Conservation (phyloP, 2,797 vertebrate species). For the Lagorchestes hirsutus region DNA sequence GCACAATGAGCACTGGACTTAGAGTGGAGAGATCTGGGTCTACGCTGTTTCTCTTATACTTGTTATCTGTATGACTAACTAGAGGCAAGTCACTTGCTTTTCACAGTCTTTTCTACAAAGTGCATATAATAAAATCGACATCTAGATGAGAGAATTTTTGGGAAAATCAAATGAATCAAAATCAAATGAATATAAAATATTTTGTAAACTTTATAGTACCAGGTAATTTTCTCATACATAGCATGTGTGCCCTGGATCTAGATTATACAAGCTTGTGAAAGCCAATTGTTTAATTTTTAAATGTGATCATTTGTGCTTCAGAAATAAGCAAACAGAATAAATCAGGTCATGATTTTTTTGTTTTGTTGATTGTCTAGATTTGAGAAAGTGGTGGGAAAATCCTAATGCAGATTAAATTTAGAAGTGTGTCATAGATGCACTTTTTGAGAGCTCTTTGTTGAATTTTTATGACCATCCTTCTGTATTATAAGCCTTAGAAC, state of each 20-base stretch:
- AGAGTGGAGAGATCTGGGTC: not conserved
- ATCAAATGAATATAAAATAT: not conserved
- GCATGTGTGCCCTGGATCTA: not conserved
- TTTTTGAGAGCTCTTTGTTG: not conserved
- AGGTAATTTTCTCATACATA: not conserved
- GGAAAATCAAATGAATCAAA: not conserved
- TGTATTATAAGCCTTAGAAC: not conserved
- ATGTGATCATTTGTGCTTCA: not conserved
- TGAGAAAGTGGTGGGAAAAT: not conserved
- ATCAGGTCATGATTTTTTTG: not conserved
- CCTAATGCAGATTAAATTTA: not conserved
- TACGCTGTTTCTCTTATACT: not conserved
- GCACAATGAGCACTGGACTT: no score
- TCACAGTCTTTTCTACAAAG: not conserved
- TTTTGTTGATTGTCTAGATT: not conserved
- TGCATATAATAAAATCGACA: not conserved
- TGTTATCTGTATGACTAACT: not conserved
- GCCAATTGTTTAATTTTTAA: not conserved
- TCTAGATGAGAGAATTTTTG: not conserved
- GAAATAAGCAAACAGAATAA: not conserved
- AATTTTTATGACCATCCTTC: not conserved
- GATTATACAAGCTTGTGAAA: not conserved
- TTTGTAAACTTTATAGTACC: not conserved
- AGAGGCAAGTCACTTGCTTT: not conserved
- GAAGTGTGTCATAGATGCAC: not conserved